Conservation (phyloP, 2,797 vertebrate genomes). For the Poecile montanus region DNA sequence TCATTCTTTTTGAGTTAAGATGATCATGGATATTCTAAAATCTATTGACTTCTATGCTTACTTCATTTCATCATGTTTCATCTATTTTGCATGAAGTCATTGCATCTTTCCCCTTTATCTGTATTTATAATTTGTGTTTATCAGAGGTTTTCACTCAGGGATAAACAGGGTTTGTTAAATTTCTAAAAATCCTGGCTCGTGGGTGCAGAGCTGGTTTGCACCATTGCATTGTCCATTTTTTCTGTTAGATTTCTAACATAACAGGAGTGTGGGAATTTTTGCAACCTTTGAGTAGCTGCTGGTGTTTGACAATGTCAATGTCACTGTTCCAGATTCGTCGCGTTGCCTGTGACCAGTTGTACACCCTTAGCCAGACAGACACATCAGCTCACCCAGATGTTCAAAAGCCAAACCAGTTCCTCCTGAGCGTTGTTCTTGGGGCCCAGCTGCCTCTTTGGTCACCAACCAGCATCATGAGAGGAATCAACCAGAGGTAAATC, state of each 20-base stretch:
- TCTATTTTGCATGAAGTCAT: not conserved
- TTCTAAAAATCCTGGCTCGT: not conserved
- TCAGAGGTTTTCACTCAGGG: not conserved
- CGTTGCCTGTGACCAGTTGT: conserved; percentile 96
- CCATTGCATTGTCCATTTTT: not conserved
- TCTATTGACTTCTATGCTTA: not conserved
- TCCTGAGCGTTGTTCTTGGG: conserved; percentile 89
- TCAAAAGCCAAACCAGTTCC: conserved; percentile 95
- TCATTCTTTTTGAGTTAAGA: not conserved
- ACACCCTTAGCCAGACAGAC: conserved; percentile 96
- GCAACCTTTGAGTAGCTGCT: not conserved
- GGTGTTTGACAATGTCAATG: not conserved
- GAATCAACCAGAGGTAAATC: conserved; percentile 93
- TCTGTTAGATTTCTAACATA: not conserved
- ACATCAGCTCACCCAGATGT: conserved; percentile 91
- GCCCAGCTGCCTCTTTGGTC: conserved; percentile 99
- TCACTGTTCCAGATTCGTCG: conserved; percentile 87
- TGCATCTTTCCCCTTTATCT: not conserved
- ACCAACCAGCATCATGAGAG: conserved; percentile 97
- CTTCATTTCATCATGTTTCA: not conserved
- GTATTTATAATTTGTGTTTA: not conserved
- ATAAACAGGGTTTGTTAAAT: not conserved
- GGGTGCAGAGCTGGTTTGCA: not conserved
- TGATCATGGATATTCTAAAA: not conserved
- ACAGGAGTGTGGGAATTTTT: not conserved